These are phyloP conservation scores for Druceiella hillmani DNA, from an alignment of 2,888 invertebrate species.

Conservation along the genomic window DNA sequence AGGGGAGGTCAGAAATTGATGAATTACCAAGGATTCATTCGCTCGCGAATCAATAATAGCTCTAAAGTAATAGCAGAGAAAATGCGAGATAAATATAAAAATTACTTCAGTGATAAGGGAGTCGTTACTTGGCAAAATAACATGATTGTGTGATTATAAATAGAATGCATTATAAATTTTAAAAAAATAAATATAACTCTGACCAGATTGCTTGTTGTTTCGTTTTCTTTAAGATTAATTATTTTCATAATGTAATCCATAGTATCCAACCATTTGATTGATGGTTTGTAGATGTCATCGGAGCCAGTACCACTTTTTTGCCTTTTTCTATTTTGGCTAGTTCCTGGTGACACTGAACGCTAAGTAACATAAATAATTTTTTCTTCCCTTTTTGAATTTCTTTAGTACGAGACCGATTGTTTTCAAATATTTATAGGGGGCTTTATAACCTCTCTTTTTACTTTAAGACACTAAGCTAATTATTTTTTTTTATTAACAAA, in stretches of 20 bases:
- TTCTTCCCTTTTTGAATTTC: too few relatives aligned
- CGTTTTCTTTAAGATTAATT: slow-evolving; percentile 9
- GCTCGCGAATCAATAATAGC: slow-evolving; percentile 14
- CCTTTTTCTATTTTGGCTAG: slow-evolving; percentile 10
- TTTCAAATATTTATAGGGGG: too few relatives aligned
- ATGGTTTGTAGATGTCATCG: slow-evolving; percentile 10
- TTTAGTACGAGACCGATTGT: too few relatives aligned
- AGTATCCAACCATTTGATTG: slow-evolving; percentile 13
- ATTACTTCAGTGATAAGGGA: slow-evolving; percentile 9
- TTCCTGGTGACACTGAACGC: too few relatives aligned
- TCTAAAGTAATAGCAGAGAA: slow-evolving; percentile 8
- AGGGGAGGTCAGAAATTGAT: slow-evolving; percentile 20
- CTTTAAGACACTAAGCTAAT: too few relatives aligned
- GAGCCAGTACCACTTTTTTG: slow-evolving; percentile 11
- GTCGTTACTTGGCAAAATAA: slow-evolving; percentile 8
- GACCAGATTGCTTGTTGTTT: slow-evolving; percentile 11
- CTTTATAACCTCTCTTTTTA: too few relatives aligned
- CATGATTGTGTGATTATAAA: slow-evolving; percentile 8
- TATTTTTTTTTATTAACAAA: too few relatives aligned
- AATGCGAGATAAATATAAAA: slow-evolving; percentile 12
- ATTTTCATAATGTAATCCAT: slow-evolving; percentile 10
- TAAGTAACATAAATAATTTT: too few relatives aligned
- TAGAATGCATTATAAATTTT: slow-evolving; percentile 8
- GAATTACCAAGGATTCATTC: slow-evolving; percentile 15
- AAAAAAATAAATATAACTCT: slow-evolving; percentile 5